Evolutionary conservation across 1,140 invertebrate genomes (phyloP), one percentile per base, ranked within the genome.

Genomic region (Leptinotarsa defecta): DNA sequence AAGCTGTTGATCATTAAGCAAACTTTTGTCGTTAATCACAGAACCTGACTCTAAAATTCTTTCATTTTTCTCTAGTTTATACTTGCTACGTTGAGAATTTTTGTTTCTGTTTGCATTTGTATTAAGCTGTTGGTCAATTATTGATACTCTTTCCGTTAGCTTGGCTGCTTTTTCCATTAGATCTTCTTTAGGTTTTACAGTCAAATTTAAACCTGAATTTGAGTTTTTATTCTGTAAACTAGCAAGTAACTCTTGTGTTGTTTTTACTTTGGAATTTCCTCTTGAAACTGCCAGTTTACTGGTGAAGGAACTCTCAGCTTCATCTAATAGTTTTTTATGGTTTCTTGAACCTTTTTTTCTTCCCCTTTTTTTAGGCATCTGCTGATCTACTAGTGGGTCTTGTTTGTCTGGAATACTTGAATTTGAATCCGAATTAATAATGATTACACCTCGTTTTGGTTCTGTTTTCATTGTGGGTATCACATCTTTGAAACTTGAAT

Each of bases 161-260:
- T 86, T 85, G 22, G 85, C 85, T 1, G 85, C 85, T n/a, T 82
- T 77, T 62, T 84, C 79, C 43, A 79, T 82, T 77, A 85, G 79
- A 79, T 86, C 84, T 72, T 84, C 83, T 43, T 81, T 82, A 11
- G 82, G 76, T 68, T 80, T 82, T 62, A 72, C 15, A 74, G 19
- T 52, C 11, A 62, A 65, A 19, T 27, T 62, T 48, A 65, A 11
- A 63, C 67, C 49, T 67, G 74, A 67, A 74, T 71, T 78, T 65
- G 78, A 71, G 78, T 88, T 89, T 69, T 90, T 87, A 74, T 91
- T 92, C 83, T 93, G 92, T 74, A 95, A 87, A 82, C 94, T 92
- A 57, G 92, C 93, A 71, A 95, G 88, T 20, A 96, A 84, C 83
- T 96, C 92, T 80, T 94, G 93, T 24, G 94, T 95, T 2, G 94